Evolutionary conservation across 2,113 vertebrate species (phyloP).

Genomic region (Colossoma macropomum): DNA sequence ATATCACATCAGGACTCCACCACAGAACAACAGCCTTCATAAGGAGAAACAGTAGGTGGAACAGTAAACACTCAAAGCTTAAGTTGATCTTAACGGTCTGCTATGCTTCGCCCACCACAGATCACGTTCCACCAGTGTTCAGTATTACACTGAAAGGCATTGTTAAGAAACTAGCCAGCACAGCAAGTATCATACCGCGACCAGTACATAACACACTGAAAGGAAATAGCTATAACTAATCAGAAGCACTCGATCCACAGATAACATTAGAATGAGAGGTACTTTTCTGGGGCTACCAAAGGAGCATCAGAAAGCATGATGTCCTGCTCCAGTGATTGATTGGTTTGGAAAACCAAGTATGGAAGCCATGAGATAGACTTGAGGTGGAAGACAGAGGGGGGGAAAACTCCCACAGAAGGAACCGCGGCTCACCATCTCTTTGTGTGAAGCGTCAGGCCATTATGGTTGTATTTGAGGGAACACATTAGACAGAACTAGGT

Average conservation of each 20-base stretch:
- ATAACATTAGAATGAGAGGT: too few species aligned
- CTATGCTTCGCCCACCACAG: background rate
- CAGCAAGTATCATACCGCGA: too few species aligned
- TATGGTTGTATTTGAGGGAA: slow-evolving; percentile 8
- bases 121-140: background rate
- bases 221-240: too few species aligned
- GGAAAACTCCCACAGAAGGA: too few species aligned
- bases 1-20: background rate
- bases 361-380: too few species aligned
- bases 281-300: background rate
- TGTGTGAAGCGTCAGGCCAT: background rate
- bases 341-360: background rate
- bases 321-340: background rate
- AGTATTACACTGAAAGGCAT: too few species aligned
- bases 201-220: too few species aligned
- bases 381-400: too few species aligned
- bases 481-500: background rate
- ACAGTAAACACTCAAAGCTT: background rate
- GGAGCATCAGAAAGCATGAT: background rate
- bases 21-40: background rate
- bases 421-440: too few species aligned
- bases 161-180: too few species aligned
- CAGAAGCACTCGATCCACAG: too few species aligned
- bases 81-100: background rate
- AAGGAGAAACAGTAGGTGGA: background rate